Base-by-base conservation (phyloP, 2,888 invertebrate genomes). In the Lobophora halterata region DNA sequence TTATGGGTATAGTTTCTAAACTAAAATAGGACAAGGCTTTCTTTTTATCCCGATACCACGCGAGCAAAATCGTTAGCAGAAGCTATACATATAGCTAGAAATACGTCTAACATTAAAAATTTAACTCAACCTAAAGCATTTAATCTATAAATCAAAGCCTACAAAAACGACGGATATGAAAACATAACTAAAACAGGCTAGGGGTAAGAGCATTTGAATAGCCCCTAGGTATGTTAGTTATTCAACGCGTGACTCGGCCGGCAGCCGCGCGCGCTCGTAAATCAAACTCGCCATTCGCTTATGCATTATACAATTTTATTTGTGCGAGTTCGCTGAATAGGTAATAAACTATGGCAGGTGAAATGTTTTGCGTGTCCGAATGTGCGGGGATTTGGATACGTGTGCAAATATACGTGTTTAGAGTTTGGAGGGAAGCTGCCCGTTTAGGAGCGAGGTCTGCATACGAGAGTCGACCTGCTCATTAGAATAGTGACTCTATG, bases 281-380 rank as follows among this genome's bases (percentile, higher is more conserved):
- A 87, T 88, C 87, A 87, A 83, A 86, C 83, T 79, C 79, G 75
- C 82, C 79, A 80, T 82, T 82, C 83, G 86, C 83, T 82, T 87
- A 86, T 88, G 80, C 83, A 88, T 87, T 88, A 87, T 86, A 88
- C 85, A 88, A 86, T 88, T 87, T 88, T 88, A 88, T 88, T 88
- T 87, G 87, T 83, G 78, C 81, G 79, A 83, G 79, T 78, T 74
- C 75, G 79, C 74, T 86, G 87, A 87, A 87, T 87, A 85, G 83
- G 81, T 86, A 81, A 87, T 85, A 86, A 83, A 83, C 79, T 80
- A 77, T 80, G 74, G 76, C 83, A 81, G 83, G 83, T 83, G 79
- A 79, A 82, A 80, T 72, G 75, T 68, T 76, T 71, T 65, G 71
- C 71, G 72, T 71, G 73, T 75, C 71, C 70, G 71, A 70, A 75